These are phyloP conservation scores for Nesospiza acunhae DNA, from an alignment of 2,113 vertebrate genomes.

Conservation along the genomic window DNA sequence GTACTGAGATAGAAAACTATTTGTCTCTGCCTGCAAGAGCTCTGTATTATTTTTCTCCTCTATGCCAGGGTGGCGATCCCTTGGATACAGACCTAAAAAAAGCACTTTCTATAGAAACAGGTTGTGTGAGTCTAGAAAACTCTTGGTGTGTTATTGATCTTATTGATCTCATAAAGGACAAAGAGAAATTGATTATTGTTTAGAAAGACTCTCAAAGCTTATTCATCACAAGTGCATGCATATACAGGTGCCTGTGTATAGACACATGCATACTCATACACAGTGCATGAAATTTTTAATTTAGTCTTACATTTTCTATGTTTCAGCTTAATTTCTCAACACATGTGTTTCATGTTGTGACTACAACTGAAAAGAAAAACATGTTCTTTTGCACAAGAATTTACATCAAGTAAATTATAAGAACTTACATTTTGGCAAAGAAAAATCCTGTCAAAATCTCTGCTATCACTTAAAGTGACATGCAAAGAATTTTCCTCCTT, in stretches of 20 bases:
- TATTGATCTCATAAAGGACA: not conserved
- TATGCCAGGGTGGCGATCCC: not conserved
- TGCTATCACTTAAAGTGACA: not conserved
- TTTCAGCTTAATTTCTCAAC: not conserved
- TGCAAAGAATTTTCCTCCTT: not conserved
- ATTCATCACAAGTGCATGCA: not conserved
- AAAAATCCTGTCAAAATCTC: not conserved
- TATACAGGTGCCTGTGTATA: not conserved
- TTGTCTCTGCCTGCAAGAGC: conserved; percentile 21
- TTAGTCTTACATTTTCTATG: not conserved
- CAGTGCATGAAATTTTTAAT: not conserved
- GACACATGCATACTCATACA: not conserved
- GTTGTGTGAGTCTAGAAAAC: not conserved
- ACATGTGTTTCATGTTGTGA: not conserved
- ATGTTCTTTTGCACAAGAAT: not conserved
- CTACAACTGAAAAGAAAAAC: not conserved
- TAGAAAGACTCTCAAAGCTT: not conserved
- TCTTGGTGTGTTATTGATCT: not conserved
- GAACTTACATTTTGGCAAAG: not conserved
- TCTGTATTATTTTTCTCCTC: conserved; percentile 10
- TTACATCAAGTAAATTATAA: not conserved
- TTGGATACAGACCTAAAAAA: not conserved
- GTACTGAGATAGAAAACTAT: conserved; percentile 41
- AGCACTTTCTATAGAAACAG: not conserved
- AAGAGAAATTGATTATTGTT: not conserved